Conservation (phyloP, 2,888 invertebrate species). For the Chloroclysta siterata region DNA sequence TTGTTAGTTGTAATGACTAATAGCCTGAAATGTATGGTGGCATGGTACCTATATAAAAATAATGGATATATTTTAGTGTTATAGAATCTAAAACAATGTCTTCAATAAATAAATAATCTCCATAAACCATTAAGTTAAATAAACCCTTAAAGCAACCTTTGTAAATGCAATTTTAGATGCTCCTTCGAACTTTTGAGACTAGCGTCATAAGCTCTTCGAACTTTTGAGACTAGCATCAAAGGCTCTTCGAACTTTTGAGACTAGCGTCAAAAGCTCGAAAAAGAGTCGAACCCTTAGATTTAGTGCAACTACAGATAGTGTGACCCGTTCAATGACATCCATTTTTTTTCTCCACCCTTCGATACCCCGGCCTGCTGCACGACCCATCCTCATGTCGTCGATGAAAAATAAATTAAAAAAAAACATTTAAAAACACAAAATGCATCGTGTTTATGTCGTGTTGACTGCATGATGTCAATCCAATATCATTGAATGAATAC, state of each 20-base stretch:
- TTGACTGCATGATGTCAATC: slow-evolving; percentile 82
- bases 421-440: slow-evolving; percentile 61
- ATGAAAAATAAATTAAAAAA: slow-evolving; percentile 74
- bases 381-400: slow-evolving; percentile 76
- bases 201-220: too few relatives aligned
- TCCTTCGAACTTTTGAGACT: slow-evolving; percentile 64
- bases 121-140: slow-evolving; percentile 52
- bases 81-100: slow-evolving; percentile 30
- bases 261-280: slow-evolving; percentile 61
- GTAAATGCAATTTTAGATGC: slow-evolving; percentile 71
- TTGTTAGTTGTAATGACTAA: slow-evolving; percentile 72
- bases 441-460: slow-evolving; percentile 82
- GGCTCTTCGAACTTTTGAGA: slow-evolving; percentile 65
- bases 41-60: slow-evolving; percentile 64
- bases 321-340: slow-evolving; percentile 84
- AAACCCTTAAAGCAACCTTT: slow-evolving; percentile 66
- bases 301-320: slow-evolving; percentile 74
- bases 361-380: slow-evolving; percentile 81
- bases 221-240: too few relatives aligned
- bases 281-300: slow-evolving; percentile 61
- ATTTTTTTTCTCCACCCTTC: slow-evolving; percentile 78
- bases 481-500: slow-evolving; percentile 74
- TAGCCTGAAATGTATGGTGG: slow-evolving; percentile 72
- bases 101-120: slow-evolving; percentile 79
- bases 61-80: slow-evolving; percentile 31